Conservation (phyloP, 2,888 invertebrate genomes). For the Aphidius colemani region DNA sequence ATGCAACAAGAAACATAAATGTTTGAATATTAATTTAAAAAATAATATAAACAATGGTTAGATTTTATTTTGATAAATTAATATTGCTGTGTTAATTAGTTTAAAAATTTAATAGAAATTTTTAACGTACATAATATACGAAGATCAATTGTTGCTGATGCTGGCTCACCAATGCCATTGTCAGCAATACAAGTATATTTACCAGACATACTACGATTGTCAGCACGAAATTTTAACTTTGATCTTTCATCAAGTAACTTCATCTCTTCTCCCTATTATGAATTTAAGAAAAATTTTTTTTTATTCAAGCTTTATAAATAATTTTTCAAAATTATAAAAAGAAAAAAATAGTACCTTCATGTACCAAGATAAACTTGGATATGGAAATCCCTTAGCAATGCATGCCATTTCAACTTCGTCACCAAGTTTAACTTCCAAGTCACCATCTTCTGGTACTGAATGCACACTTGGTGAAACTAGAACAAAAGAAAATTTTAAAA, state of each 20-base stretch:
- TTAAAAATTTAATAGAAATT: too few relatives aligned
- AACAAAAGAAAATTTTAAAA: not conserved
- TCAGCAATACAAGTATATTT: conserved; percentile 74
- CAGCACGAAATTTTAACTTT: conserved; percentile 69
- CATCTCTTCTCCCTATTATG: conserved; percentile 66
- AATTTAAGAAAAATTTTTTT: not conserved
- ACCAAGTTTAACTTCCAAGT: conserved; percentile 74
- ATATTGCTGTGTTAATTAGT: too few relatives aligned
- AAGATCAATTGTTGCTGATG: conserved; percentile 69
- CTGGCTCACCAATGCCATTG: conserved; percentile 78
- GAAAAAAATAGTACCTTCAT: conserved; percentile 58
- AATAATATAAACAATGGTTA: too few relatives aligned
- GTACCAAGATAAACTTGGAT: conserved; percentile 75
- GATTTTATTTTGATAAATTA: too few relatives aligned
- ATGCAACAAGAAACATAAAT: too few relatives aligned
- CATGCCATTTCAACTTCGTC: conserved; percentile 78
- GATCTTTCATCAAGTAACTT: conserved; percentile 67
- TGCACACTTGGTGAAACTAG: conserved; percentile 71
- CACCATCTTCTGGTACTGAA: conserved; percentile 71
- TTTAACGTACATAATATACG: conserved; percentile 72
- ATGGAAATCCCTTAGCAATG: conserved; percentile 72
- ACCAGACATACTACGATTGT: conserved; percentile 71
- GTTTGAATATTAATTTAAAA: too few relatives aligned
- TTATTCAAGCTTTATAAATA: not conserved
- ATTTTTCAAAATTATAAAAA: not conserved